Evolutionary conservation across 2,113 vertebrate species (phyloP).

Genomic region (Promerops cafer): DNA sequence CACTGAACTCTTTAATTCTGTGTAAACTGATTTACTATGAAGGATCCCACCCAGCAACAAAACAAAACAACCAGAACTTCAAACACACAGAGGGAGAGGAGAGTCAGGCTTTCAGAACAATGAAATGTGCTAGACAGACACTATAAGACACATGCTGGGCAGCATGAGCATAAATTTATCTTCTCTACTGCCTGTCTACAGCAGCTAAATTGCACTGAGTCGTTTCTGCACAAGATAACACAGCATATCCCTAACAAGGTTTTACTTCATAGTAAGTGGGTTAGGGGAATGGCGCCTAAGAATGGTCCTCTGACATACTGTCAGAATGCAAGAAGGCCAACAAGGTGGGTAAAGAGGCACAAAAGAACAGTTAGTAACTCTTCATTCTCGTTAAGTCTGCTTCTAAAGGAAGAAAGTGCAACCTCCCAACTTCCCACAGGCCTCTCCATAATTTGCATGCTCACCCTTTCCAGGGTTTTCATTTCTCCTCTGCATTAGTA

Average conservation of each 20-base stretch:
- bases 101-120: neutral
- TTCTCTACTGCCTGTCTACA: neutral
- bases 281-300: neutral
- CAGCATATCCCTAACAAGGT: neutral
- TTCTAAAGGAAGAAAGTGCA: neutral
- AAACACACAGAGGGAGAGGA: neutral
- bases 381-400: neutral
- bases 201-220: neutral
- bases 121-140: neutral
- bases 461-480: neutral
- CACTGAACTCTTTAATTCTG: constrained; percentile 22
- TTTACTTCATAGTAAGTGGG: neutral
- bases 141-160: neutral
- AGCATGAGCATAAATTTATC: neutral
- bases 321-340: neutral
- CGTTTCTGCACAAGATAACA: neutral
- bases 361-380: neutral
- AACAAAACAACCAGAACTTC: constrained; percentile 54
- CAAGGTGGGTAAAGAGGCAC: neutral
- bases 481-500: neutral
- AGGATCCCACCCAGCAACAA: constrained; percentile 68
- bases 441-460: neutral
- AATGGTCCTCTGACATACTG: neutral
- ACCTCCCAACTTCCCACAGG: neutral
- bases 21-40: neutral